Percentiles rank a stretch among this genome's conserved stretches.
Evolutionary conservation across 2,888 invertebrate species (phyloP).

Genomic region (Eupithecia abbreviata): DNA sequence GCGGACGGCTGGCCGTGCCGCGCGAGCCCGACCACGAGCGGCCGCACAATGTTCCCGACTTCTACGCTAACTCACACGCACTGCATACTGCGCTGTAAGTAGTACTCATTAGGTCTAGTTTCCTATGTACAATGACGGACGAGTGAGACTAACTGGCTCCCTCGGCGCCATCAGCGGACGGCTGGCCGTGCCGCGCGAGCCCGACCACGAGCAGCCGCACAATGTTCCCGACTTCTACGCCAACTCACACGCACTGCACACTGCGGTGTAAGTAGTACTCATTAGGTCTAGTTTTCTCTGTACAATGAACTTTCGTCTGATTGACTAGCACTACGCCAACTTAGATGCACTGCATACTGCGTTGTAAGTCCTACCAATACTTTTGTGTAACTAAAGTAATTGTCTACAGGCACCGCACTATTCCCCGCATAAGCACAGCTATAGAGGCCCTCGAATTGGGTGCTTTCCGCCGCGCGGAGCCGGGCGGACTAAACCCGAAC

Average conservation of each 20-base stretch:
- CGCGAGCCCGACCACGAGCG: conserved; percentile 74
- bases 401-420: conserved; percentile 72
- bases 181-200: conserved; percentile 65
- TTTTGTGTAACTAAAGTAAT: background rate
- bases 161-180: conserved; percentile 76
- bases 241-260: conserved; percentile 56
- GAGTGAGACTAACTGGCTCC: conserved; percentile 75
- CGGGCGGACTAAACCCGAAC: conserved; percentile 52
- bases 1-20: conserved; percentile 64
- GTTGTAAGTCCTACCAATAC: background rate
- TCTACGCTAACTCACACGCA: conserved; percentile 64
- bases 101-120: background rate
- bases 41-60: conserved; percentile 77
- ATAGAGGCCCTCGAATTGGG: conserved; percentile 65
- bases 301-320: background rate
- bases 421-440: conserved; percentile 74
- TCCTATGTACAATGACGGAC: conserved; percentile 30
- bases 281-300: background rate
- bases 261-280: conserved; percentile 60
- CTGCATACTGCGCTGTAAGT: conserved; percentile 67
- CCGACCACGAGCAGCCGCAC: conserved; percentile 74
- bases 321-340: background rate
- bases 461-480: conserved; percentile 71
- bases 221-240: conserved; percentile 79
- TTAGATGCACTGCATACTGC: background rate